Conservation (phyloP, 2,797 vertebrate genomes). For the Microctenopoma lineatum region DNA sequence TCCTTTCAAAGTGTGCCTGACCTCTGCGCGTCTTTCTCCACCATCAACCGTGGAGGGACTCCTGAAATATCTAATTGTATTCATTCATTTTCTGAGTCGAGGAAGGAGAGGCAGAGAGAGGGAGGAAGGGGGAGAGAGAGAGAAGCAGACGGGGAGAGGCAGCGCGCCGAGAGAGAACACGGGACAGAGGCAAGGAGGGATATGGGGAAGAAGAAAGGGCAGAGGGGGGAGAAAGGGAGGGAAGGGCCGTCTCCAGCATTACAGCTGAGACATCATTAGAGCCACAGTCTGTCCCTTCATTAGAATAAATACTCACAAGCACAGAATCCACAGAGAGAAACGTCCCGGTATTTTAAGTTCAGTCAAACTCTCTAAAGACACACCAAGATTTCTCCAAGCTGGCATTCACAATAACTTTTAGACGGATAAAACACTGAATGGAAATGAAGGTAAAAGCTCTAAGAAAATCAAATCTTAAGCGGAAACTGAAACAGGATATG, state of each 20-base stretch:
- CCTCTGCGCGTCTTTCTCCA: conserved; percentile 69
- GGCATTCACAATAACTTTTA: conserved; percentile 6
- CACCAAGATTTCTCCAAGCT: conserved; percentile 12
- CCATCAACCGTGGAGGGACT: conserved; percentile 68
- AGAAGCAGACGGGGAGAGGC: conserved; percentile 57
- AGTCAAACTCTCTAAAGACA: conserved; percentile 32
- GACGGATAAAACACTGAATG: not conserved
- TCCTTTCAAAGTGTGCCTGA: conserved; percentile 60
- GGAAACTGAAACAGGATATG: conserved; percentile 51
- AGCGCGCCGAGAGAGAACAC: conserved; percentile 47
- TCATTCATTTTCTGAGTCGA: conserved; percentile 86
- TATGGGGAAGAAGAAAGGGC: conserved; percentile 42
- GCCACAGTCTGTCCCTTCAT: conserved; percentile 52
- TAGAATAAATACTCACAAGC: conserved; percentile 64
- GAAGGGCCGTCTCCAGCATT: conserved; percentile 41
- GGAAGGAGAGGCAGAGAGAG: conserved; percentile 75
- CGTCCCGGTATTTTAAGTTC: conserved; percentile 22
- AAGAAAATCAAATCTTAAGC: conserved; percentile 2
- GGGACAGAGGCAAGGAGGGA: conserved; percentile 39
- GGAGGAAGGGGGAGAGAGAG: not conserved
- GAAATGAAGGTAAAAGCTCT: not conserved
- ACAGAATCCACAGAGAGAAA: conserved; percentile 35
- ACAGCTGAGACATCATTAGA: conserved; percentile 63
- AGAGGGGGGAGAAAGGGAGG: conserved; percentile 26
- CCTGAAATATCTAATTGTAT: conserved; percentile 87